phyloP scores from a whole-genome alignment of 2,113 vertebrate genomes.

The Oophaga pumilio region DNA sequence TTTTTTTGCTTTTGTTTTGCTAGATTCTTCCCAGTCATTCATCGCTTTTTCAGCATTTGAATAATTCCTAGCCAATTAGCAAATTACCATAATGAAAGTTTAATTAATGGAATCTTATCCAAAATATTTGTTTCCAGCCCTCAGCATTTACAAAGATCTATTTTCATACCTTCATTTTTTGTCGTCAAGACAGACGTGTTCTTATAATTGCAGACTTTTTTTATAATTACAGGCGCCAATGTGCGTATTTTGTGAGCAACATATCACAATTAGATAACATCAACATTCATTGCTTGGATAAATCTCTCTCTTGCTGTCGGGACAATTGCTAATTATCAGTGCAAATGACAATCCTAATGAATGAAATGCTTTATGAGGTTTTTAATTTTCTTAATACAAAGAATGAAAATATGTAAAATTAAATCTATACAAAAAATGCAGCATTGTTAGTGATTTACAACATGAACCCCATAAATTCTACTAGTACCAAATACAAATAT shows the following conservation, averaged over 20 bases:
- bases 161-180: constrained; percentile 9
- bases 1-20: background rate
- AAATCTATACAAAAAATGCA: no score
- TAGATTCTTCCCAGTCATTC: background rate
- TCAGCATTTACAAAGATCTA: background rate
- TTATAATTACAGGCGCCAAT: background rate
- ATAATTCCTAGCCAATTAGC: constrained; percentile 30
- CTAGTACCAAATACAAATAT: no score
- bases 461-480: no score
- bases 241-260: background rate
- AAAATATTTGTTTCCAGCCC: constrained; percentile 16
- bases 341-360: background rate
- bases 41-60: background rate
- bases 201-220: background rate
- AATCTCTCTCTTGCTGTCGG: background rate
- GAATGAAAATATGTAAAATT: no score
- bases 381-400: background rate
- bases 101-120: constrained; percentile 36
- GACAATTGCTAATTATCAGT: constrained; percentile 18
- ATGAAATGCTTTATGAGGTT: background rate
- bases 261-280: constrained; percentile 30
- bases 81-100: constrained; percentile 46
- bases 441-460: no score
- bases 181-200: background rate
- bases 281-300: constrained; percentile 14